Evolutionary conservation across 2,888 invertebrate species (phyloP).

Genomic region (Zhuqinia jingwanae): DNA sequence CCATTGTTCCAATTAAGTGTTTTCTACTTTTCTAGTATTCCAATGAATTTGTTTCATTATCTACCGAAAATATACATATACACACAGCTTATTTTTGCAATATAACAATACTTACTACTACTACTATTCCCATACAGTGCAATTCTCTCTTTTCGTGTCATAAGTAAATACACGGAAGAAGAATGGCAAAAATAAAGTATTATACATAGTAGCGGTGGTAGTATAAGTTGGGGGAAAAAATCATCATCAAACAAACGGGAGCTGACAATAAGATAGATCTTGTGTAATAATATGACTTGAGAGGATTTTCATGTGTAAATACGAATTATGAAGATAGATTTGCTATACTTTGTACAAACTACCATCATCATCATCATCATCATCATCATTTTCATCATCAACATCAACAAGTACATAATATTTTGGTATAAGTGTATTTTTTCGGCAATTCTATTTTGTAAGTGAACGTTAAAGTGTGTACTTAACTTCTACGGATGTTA

Average conservation of each 20-base stretch:
- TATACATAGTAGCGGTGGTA: too few species aligned
- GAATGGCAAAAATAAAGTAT: slow-evolving; percentile 33
- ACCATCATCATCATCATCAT: slow-evolving; percentile 38
- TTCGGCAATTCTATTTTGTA: neutral
- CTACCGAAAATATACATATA: too few species aligned
- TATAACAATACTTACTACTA: too few species aligned
- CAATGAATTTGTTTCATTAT: too few species aligned
- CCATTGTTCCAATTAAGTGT: too few species aligned
- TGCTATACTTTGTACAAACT: slow-evolving; percentile 58
- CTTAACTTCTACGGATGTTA: slow-evolving; percentile 29
- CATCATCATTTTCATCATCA: slow-evolving; percentile 41
- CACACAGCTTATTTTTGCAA: too few species aligned
- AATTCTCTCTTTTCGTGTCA: neutral
- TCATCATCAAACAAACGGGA: slow-evolving; percentile 65
- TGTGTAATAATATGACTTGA: slow-evolving; percentile 73
- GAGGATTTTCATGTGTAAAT: slow-evolving; percentile 73
- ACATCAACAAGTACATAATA: slow-evolving; percentile 68
- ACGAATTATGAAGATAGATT: slow-evolving; percentile 73
- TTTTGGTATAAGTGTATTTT: slow-evolving; percentile 48
- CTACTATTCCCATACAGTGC: neutral
- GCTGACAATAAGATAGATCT: slow-evolving; percentile 73
- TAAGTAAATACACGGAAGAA: slow-evolving; percentile 48
- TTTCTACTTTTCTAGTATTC: too few species aligned
- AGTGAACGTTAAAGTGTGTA: slow-evolving; percentile 12
- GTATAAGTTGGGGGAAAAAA: slow-evolving; percentile 43